Conservation (phyloP, 2,888 invertebrate species). For the Rutpela maculata region DNA sequence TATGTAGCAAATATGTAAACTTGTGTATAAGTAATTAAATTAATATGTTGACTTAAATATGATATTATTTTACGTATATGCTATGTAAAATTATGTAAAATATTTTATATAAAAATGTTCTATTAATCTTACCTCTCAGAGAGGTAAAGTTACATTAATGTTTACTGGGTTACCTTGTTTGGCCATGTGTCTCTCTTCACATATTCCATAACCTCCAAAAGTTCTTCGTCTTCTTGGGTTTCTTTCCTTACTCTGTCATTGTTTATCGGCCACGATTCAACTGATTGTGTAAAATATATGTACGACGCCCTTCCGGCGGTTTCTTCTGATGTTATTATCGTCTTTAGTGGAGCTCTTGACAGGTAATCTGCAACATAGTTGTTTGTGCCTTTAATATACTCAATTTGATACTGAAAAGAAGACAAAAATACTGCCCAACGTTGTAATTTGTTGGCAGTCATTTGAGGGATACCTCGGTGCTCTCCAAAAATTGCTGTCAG, state of each 20-base stretch:
- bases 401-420: slow-evolving; percentile 35
- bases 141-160: too few species aligned
- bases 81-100: too few species aligned
- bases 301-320: slow-evolving; percentile 19
- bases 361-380: slow-evolving; percentile 37
- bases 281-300: slow-evolving; percentile 24
- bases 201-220: slow-evolving; percentile 22
- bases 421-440: slow-evolving; percentile 13
- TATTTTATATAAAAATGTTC: too few species aligned
- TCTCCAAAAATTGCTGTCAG: not conserved
- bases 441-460: not conserved
- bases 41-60: too few species aligned
- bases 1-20: too few species aligned
- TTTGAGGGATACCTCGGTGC: not conserved
- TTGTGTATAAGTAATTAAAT: too few species aligned
- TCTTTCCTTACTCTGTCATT: slow-evolving; percentile 21
- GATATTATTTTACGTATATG: too few species aligned
- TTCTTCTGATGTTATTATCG: slow-evolving; percentile 28
- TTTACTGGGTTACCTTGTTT: slow-evolving; percentile 30
- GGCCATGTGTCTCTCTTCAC: slow-evolving; percentile 26
- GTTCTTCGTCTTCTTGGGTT: slow-evolving; percentile 20
- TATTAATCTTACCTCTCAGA: too few species aligned
- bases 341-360: slow-evolving; percentile 26
- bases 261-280: slow-evolving; percentile 33
- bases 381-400: slow-evolving; percentile 26